These are phyloP conservation scores for Chaenocephalus aceratus DNA, from an alignment of 2,113 vertebrate genomes.

Conservation along the genomic window DNA sequence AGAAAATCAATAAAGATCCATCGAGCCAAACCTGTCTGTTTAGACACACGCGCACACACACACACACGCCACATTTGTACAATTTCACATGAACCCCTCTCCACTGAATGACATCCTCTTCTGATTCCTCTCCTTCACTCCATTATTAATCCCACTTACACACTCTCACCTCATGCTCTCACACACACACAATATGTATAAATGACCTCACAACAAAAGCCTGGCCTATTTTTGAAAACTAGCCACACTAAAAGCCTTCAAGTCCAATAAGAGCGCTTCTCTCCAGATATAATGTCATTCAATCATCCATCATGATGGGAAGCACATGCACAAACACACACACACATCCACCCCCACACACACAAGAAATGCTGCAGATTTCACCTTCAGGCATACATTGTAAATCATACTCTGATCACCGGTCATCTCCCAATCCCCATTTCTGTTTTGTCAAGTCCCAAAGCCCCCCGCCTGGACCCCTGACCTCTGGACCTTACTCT, in stretches of 20 bases:
- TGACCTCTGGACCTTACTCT: constrained; percentile 46
- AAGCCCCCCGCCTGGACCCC: constrained; percentile 15
- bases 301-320: constrained; percentile 52
- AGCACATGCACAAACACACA: neutral
- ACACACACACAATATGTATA: neutral
- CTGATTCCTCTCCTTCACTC: constrained; percentile 50
- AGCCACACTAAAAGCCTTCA: constrained; percentile 17
- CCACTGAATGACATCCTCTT: constrained; percentile 34
- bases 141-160: constrained; percentile 66
- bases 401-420: constrained; percentile 38
- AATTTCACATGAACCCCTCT: constrained; percentile 17
- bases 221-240: constrained; percentile 36
- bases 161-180: constrained; percentile 37
- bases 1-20: constrained; percentile 78
- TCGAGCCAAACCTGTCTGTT: constrained; percentile 56
- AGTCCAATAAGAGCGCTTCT: constrained; percentile 21
- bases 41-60: constrained; percentile 18
- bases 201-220: constrained; percentile 19
- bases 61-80: constrained; percentile 4
- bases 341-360: neutral
- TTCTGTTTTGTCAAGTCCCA: constrained; percentile 19
- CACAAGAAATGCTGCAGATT: neutral
- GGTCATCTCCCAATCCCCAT: constrained; percentile 15
- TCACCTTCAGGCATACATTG: constrained; percentile 42
- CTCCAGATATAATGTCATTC: constrained; percentile 18